These are phyloP conservation scores for Oryzaephilus surinamensis DNA, from an alignment of 1,140 invertebrate species.

Conservation along the genomic window DNA sequence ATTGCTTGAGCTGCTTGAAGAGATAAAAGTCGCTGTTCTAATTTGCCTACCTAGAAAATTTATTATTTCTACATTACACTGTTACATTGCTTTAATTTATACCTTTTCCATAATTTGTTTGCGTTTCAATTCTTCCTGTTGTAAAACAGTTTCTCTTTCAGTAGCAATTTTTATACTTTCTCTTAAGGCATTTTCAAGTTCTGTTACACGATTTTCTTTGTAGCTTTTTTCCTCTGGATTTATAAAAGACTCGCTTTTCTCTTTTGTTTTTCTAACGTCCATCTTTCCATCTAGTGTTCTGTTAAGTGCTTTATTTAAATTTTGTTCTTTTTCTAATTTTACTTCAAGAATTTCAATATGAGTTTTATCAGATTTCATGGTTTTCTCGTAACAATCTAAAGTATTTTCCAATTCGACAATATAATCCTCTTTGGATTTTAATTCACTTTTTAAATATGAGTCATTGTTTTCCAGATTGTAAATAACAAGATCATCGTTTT, in stretches of 20 bases:
- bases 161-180: conserved; percentile 53
- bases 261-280: no score
- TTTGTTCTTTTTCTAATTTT: conserved; percentile 21
- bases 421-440: conserved; percentile 14
- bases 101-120: conserved; percentile 53
- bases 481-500: conserved; percentile 11
- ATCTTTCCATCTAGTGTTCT: conserved; percentile 11
- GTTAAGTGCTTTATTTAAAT: conserved; percentile 5
- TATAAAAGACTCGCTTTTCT: no score
- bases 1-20: conserved; percentile 54
- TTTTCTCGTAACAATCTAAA: conserved; percentile 15
- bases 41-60: conserved; percentile 53
- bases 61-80: background rate
- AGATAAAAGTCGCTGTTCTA: conserved; percentile 57
- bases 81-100: conserved; percentile 1
- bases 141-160: conserved; percentile 51
- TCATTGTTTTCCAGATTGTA: conserved; percentile 12
- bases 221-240: no score
- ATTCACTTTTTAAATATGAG: conserved; percentile 11
- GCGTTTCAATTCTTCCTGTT: conserved; percentile 46
- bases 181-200: conserved; percentile 68
- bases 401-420: conserved; percentile 19
- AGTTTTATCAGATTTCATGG: conserved; percentile 16
- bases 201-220: conserved; percentile 48
- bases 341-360: conserved; percentile 20